phyloP scores from a whole-genome alignment of 2,797 vertebrate genomes.

The Scomberomorus guttatus region DNA sequence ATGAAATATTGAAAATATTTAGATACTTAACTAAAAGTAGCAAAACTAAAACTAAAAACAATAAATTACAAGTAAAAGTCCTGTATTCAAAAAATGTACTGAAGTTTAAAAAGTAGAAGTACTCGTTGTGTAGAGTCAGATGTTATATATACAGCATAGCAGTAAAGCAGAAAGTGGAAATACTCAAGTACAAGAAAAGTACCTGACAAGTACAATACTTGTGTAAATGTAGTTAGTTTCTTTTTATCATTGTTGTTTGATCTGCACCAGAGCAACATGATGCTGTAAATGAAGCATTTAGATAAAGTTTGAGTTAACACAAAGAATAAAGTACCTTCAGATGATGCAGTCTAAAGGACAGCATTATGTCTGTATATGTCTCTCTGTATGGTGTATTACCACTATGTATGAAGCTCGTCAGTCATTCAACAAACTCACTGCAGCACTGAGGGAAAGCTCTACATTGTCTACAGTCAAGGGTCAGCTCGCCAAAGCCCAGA shows the following conservation, averaged over 20 bases:
- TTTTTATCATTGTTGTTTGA: not conserved
- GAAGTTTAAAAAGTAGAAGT: not conserved
- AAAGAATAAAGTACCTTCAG: not conserved
- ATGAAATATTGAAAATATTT: not conserved
- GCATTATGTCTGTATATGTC: not conserved
- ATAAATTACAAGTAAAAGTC: not conserved
- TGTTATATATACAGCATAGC: too few relatives aligned
- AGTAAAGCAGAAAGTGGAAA: too few relatives aligned
- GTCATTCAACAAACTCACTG: not conserved
- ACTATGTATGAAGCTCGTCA: not conserved
- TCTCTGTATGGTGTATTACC: not conserved
- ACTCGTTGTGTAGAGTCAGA: not conserved
- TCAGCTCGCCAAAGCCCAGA: constrained; percentile 24
- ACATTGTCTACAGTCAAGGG: constrained; percentile 48
- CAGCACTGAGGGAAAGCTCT: constrained; percentile 12
- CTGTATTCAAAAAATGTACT: not conserved
- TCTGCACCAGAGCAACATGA: not conserved
- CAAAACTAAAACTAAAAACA: too few relatives aligned
- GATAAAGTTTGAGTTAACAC: not conserved
- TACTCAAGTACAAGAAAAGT: not conserved
- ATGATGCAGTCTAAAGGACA: not conserved
- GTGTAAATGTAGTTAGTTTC: not conserved
- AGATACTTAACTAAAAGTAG: not conserved
- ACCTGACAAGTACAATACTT: not conserved
- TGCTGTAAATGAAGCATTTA: not conserved